Conservation (phyloP, 2,888 invertebrate genomes). For the Camponotus fellah region DNA sequence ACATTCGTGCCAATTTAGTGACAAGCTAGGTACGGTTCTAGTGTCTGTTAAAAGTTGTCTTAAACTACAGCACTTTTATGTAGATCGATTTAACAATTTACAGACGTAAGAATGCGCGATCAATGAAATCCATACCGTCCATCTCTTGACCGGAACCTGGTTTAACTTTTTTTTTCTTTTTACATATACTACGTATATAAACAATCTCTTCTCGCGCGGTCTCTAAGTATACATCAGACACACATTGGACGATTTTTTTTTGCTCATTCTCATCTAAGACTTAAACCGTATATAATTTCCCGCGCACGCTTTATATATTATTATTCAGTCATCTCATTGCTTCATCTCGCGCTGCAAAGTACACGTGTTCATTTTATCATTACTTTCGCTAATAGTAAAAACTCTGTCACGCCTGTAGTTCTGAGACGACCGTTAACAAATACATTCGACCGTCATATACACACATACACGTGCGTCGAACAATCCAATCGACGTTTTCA, state of each 20-base stretch:
- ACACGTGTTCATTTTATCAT: conserved; percentile 50
- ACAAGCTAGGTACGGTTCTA: conserved; percentile 78
- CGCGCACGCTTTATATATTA: conserved; percentile 63
- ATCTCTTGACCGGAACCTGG: conserved; percentile 6
- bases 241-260: conserved; percentile 70
- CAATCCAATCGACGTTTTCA: conserved; percentile 78
- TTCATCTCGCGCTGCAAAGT: conserved; percentile 36
- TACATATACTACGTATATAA: conserved; percentile 47
- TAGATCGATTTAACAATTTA: conserved; percentile 78
- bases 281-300: conserved; percentile 65
- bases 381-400: conserved; percentile 59
- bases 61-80: conserved; percentile 83
- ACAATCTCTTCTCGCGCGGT: conserved; percentile 48
- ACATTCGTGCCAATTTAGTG: conserved; percentile 47
- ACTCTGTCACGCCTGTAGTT: conserved; percentile 79
- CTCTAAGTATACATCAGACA: conserved; percentile 71
- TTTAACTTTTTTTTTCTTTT: conserved; percentile 18
- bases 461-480: conserved; percentile 77
- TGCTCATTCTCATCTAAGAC: conserved; percentile 73
- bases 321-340: conserved; percentile 54
- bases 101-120: conserved; percentile 64
- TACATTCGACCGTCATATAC: conserved; percentile 83
- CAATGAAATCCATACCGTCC: conserved; percentile 67
- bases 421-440: conserved; percentile 83
- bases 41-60: conserved; percentile 83